Conservation (phyloP, 2,113 vertebrate genomes). For the Phylloscopus whistleri region DNA sequence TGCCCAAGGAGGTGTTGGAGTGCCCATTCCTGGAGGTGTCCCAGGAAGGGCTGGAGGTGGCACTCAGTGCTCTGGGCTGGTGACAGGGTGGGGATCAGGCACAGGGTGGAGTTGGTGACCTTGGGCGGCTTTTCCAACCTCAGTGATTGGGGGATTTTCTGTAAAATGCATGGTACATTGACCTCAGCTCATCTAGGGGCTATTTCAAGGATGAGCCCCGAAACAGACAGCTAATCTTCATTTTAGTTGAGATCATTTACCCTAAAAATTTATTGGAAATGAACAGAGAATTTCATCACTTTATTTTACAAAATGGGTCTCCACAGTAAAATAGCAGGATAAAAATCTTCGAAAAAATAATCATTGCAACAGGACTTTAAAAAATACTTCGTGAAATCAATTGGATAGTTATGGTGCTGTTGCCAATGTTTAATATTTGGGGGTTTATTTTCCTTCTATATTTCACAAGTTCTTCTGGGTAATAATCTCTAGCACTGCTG, state of each 20-base stretch:
- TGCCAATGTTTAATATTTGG: neutral
- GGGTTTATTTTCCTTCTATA: neutral
- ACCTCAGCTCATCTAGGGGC: neutral
- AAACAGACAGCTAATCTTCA: neutral
- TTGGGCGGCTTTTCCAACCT: neutral
- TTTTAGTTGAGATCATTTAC: neutral
- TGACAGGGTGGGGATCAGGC: accelerated
- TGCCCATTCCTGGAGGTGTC: neutral
- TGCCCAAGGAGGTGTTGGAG: neutral
- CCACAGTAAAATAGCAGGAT: neutral
- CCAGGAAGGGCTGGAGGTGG: accelerated
- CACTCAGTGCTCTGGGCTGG: neutral
- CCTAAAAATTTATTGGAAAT: neutral
- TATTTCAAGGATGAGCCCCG: neutral
- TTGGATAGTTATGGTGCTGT: neutral
- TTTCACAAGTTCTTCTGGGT: neutral
- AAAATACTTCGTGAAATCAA: neutral
- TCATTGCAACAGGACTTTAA: neutral
- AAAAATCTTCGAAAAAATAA: neutral
- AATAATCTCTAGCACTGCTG: neutral
- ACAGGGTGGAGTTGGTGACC: accelerated
- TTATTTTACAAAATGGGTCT: neutral
- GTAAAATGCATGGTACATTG: neutral
- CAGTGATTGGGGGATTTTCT: neutral
- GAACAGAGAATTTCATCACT: neutral